Base-by-base conservation (phyloP, 1,140 invertebrate genomes). In the Lepidurus couesii region DNA sequence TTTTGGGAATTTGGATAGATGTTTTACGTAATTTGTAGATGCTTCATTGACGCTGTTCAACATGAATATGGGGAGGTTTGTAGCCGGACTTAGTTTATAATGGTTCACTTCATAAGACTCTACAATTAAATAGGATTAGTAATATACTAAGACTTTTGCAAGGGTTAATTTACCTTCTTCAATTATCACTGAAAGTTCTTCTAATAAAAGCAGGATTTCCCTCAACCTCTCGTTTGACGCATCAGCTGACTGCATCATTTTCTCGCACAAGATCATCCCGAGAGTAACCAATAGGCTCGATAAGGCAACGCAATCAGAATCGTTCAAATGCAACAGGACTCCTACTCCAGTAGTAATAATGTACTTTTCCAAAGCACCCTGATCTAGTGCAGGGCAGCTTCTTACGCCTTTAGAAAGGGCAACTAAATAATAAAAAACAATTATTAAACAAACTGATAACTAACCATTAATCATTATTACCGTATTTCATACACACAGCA, bases 41-140 rank as follows among this genome's bases (percentile, higher is more conserved):
- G 53, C 16, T 21, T 65, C 53, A 21, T 65, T 65, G 53, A 65
- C 53, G 53, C 9, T 65, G 21, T 65, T 65, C 16, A 65, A 65
- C 53, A 65, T 65, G 53, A 65, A 65, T 5, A 65, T n/a, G 53
- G 53, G 53, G 4, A 65, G 13, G 53, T 7, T 11, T 13, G 53
- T 65, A 16, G 53, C 53, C 4, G 53, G 53, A 21, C 7, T 65
- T 7, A 13, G 16, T 65, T 65, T 65, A 21, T 65, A 65, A 65
- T 65, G n/a, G 13, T 65, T 65, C 13, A 16, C 53, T 65, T 65
- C 53, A 65, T n/a, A 65, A 65, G 53, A 65, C 21, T 65, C 53
- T 65, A 4, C 8, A 65, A 16, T 0, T 13, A 16, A 65, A 65
- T 65, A 21, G 9, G 53, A 13, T 65, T n/a, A 7, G 34, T 34